phyloP scores from a whole-genome alignment of 92 coral and sea anemone species.

The Actinernus sp. region DNA sequence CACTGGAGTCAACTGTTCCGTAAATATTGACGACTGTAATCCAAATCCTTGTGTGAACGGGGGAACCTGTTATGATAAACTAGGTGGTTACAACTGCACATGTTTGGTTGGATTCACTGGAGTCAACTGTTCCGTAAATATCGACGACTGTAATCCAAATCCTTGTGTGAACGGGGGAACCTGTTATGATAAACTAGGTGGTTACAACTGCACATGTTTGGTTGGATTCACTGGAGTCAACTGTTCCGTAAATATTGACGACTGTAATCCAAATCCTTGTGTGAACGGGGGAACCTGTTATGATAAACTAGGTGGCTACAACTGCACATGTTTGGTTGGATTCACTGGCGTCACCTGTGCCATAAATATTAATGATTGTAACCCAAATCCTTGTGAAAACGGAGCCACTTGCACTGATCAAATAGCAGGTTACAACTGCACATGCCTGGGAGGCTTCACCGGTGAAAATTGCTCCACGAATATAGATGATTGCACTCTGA shows the following conservation, averaged over 20 bases:
- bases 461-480: conserved; percentile 65
- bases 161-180: conserved; percentile 80
- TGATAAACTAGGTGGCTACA: conserved; percentile 49
- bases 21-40: conserved; percentile 59
- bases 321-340: conserved; percentile 51
- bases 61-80: conserved; percentile 63
- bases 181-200: conserved; percentile 53
- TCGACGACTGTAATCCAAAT: conserved; percentile 69
- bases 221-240: conserved; percentile 65
- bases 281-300: conserved; percentile 58
- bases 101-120: conserved; percentile 79
- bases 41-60: conserved; percentile 70
- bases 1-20: conserved; percentile 57
- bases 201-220: conserved; percentile 60
- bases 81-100: conserved; percentile 66
- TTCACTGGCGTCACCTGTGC: conserved; percentile 64
- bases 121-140: conserved; percentile 58
- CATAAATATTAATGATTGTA: conserved; percentile 69
- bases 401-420: conserved; percentile 69
- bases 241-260: conserved; percentile 65
- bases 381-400: conserved; percentile 70
- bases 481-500: conserved; percentile 66
- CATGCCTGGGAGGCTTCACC: conserved; percentile 64
- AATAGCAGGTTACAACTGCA: conserved; percentile 70
- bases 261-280: conserved; percentile 67